Conservation (phyloP, 2,113 vertebrate genomes). For the Chiloscyllium plagiosum region DNA sequence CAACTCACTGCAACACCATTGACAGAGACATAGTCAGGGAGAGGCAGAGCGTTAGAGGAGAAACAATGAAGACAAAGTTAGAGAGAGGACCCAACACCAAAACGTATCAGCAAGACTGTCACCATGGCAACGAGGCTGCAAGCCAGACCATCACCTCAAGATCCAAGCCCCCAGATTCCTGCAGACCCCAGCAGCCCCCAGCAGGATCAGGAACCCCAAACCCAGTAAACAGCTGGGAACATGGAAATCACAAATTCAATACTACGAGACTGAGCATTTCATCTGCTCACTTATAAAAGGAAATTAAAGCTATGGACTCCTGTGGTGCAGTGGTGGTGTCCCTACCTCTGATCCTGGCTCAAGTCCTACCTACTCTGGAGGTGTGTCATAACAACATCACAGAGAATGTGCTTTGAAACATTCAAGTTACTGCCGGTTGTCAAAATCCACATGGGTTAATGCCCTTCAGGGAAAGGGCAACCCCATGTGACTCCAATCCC, state of each 20-base stretch:
- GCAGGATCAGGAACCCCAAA: not conserved
- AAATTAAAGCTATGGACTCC: not conserved
- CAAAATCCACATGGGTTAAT: not conserved
- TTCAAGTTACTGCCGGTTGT: too few relatives aligned
- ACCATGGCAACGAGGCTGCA: not conserved
- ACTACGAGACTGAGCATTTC: not conserved
- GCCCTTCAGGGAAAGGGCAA: not conserved
- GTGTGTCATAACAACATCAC: too few relatives aligned
- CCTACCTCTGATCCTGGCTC: too few relatives aligned
- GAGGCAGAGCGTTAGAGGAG: not conserved
- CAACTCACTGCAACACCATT: slow-evolving; percentile 71
- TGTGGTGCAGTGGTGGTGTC: too few relatives aligned
- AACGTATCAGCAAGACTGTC: not conserved
- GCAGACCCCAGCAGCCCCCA: not conserved
- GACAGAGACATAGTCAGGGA: slow-evolving; percentile 40
- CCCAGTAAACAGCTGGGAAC: not conserved
- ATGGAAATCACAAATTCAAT: not conserved
- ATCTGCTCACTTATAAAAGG: not conserved
- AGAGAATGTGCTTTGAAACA: too few relatives aligned
- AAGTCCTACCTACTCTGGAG: too few relatives aligned
- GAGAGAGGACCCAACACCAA: slow-evolving; percentile 19
- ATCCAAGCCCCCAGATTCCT: not conserved
- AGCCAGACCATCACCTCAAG: not conserved
- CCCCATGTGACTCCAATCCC: not conserved
- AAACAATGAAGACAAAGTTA: not conserved